A percentile compares a stretch with the other conserved stretches of the same genome.
These are phyloP conservation scores for Lethenteron camtschaticum DNA, from an alignment of 2,113 vertebrate species.

Conservation along the genomic window DNA sequence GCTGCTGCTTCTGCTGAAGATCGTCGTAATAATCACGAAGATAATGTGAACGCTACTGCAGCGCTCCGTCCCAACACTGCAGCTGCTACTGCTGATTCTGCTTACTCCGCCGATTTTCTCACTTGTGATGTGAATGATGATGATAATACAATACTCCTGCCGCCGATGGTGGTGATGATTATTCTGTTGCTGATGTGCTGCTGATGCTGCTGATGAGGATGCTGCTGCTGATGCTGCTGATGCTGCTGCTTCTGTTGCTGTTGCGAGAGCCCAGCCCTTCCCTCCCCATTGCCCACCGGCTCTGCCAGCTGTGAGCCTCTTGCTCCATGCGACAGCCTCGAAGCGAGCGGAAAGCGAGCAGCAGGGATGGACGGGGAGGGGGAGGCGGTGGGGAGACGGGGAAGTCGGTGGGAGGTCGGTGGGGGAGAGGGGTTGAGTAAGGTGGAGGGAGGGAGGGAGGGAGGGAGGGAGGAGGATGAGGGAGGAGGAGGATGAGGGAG, in stretches of 20 bases:
- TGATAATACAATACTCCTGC: not conserved
- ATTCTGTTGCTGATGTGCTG: not conserved
- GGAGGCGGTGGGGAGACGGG: not conserved
- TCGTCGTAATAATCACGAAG: too few relatives aligned
- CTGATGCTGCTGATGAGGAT: not conserved
- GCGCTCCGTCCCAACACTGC: too few relatives aligned
- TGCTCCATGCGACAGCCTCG: not conserved
- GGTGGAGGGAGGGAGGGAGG: not conserved
- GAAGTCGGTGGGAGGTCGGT: not conserved
- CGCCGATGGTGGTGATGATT: not conserved
- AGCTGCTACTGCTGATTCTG: too few relatives aligned
- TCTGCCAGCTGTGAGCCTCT: not conserved
- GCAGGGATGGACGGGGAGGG: not conserved
- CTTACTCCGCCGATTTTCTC: too few relatives aligned
- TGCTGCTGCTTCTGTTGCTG: not conserved
- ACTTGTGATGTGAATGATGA: too few relatives aligned
- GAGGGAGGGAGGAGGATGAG: not conserved
- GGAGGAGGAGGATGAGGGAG: not conserved
- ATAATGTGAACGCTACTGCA: too few relatives aligned
- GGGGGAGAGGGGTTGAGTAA: not conserved
- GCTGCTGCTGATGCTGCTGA: not conserved
- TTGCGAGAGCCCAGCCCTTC: not conserved
- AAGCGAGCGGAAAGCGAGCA: not conserved
- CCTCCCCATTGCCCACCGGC: not conserved
- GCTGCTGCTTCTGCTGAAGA: too few relatives aligned